Evolutionary conservation across 2,113 vertebrate species (phyloP).

Genomic region (Halcyon senegalensis): DNA sequence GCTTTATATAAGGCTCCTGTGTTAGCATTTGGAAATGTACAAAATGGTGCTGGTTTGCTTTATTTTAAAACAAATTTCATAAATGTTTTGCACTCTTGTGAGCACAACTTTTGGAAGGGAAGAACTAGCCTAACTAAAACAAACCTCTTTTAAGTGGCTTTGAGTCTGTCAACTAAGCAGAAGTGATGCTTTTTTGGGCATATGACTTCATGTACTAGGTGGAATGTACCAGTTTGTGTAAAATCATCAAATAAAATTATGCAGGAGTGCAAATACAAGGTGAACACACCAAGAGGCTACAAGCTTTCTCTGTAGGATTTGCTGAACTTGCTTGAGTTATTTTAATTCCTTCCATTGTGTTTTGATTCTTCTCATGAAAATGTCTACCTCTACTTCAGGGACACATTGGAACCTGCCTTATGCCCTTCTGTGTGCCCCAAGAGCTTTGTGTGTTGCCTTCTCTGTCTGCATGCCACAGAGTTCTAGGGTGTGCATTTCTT

Average conservation of each 20-base stretch:
- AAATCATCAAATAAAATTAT: neutral
- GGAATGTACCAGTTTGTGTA: neutral
- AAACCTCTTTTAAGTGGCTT: neutral
- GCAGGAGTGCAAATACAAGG: neutral
- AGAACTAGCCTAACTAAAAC: neutral
- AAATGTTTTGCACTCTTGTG: neutral
- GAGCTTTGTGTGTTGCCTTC: neutral
- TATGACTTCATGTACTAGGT: neutral
- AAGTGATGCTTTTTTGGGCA: neutral
- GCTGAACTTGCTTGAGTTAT: neutral
- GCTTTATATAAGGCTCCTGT: neutral
- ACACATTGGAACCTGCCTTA: neutral
- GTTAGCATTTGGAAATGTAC: neutral
- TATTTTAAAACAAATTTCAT: neutral
- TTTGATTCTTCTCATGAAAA: neutral
- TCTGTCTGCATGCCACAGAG: neutral
- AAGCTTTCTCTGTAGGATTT: neutral
- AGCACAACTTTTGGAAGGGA: neutral
- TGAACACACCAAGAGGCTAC: neutral
- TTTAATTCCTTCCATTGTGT: neutral
- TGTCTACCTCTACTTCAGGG: neutral
- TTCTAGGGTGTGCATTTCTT: neutral
- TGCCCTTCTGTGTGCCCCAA: neutral
- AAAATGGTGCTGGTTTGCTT: neutral
- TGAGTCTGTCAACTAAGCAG: neutral